Base-by-base conservation (phyloP, 2,888 invertebrate genomes). In the Alloscopus bannaensis region DNA sequence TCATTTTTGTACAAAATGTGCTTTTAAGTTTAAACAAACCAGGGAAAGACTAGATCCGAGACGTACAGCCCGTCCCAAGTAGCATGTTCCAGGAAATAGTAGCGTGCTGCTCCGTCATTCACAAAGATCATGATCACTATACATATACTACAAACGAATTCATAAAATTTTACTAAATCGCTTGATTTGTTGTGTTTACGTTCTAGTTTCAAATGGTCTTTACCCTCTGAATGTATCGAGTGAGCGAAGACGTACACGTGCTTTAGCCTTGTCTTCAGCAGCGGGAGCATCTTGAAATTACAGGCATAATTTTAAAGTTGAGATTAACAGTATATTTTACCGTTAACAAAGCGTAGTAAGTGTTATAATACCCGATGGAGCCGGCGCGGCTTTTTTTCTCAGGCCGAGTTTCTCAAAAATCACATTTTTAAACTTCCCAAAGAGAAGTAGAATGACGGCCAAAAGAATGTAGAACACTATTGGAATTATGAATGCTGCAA, bases 11-110 rank as follows among this genome's bases (percentile, higher is more conserved):
- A 36, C 13, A 36, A 36, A 6, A 36, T 36, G 36, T 36, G 36
- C 36, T 8, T 36, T 8, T 36, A 36, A 36, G 13, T 36, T 36
- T 57, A 40, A 26, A 59, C 84, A 84, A 83, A 91, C 90, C 94
- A 96, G 0, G 98, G 98, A 88, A 98, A 98, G 13, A 98, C 94
- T 77, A 97, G 90, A 89, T 98, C 98, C 0, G 97, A 97, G 0
- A 95, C 89, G 55, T 94, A 93, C 1, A 98, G 89, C 0, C 98
- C 98, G 88, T 98, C 95, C 98, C 98, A 99, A 1, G 93, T 91
- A 0, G 95, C 93, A 88, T 99, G 98, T 55, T 94, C 93, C 86
- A 98, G 90, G 90, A 94, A 93, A 90, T 92, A 91, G 88, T 97
- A 98, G 0, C 93, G 92, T 31, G 77, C 84, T 0, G 97, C 98